Conservation (phyloP, 2,888 invertebrate genomes). For the Mesochorus sp. region DNA sequence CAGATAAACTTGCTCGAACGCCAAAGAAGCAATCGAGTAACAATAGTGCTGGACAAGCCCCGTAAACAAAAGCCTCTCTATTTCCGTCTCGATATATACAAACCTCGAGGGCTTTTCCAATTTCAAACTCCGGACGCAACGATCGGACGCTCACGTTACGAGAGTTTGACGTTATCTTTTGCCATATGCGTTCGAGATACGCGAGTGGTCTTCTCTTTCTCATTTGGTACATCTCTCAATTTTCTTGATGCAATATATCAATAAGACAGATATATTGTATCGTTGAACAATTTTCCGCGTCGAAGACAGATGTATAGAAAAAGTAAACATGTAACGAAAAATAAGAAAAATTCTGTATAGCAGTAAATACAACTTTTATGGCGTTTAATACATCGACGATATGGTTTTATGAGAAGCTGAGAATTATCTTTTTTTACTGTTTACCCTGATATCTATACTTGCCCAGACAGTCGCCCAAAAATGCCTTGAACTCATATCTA, state of each 20-base stretch:
- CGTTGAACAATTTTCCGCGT: no score
- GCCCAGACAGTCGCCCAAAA: no score
- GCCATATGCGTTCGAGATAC: conserved; percentile 14
- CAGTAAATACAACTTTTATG: no score
- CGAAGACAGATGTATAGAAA: not conserved
- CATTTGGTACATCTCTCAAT: conserved; percentile 16
- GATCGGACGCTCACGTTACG: conserved; percentile 55
- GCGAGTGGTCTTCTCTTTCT: conserved; percentile 10
- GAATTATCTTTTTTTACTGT: no score
- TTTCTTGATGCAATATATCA: not conserved
- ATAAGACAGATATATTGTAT: not conserved
- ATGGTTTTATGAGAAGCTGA: no score
- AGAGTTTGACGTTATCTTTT: conserved; percentile 60
- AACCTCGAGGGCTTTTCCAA: conserved; percentile 36
- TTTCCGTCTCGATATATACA: conserved; percentile 21
- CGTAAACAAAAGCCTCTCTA: conserved; percentile 43
- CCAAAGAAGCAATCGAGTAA: conserved; percentile 40
- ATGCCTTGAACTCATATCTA: no score
- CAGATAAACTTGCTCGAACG: not conserved
- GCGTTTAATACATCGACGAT: no score
- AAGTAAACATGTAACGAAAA: not conserved
- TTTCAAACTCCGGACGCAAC: conserved; percentile 51
- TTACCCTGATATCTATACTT: no score
- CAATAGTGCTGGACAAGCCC: conserved; percentile 14
- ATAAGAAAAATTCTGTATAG: no score